phyloP scores from a whole-genome alignment of 2,113 vertebrate species.

The Gobio gobio region DNA sequence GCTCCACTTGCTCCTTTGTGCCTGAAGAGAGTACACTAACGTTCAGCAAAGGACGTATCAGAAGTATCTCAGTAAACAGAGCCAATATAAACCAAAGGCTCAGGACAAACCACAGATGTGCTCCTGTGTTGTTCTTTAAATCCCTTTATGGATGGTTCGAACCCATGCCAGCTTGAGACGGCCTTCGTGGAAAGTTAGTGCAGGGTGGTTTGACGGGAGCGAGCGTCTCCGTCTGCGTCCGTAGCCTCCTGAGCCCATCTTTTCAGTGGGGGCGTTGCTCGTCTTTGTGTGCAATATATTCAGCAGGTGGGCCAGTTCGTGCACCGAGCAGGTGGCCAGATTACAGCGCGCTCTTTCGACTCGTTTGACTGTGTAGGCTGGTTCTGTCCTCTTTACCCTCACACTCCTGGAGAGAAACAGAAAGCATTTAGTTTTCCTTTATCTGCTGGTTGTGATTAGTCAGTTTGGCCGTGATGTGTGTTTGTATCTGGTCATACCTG shows the following conservation, averaged over 20 bases:
- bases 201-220: slow-evolving; percentile 10
- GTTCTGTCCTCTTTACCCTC: slow-evolving; percentile 74
- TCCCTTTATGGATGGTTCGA: slow-evolving; percentile 41
- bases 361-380: slow-evolving; percentile 20
- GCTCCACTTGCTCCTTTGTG: slow-evolving; percentile 50
- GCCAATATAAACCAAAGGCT: slow-evolving; percentile 46
- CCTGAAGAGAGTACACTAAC: slow-evolving; percentile 51
- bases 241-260: slow-evolving; percentile 81
- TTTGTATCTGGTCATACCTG: slow-evolving; percentile 75
- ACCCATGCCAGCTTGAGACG: slow-evolving; percentile 41
- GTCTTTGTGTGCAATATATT: slow-evolving; percentile 73
- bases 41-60: slow-evolving; percentile 49
- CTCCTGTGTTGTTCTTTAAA: slow-evolving; percentile 23
- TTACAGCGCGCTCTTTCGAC: slow-evolving; percentile 74
- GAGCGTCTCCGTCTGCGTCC: slow-evolving; percentile 85
- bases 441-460: not conserved
- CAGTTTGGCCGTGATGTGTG: not conserved
- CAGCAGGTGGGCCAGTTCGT: slow-evolving; percentile 80
- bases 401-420: slow-evolving; percentile 59
- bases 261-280: slow-evolving; percentile 72
- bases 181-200: slow-evolving; percentile 30
- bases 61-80: slow-evolving; percentile 56
- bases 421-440: not conserved
- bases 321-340: slow-evolving; percentile 84
- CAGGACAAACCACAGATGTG: slow-evolving; percentile 45